Evolutionary conservation across 2,888 invertebrate species (phyloP), one percentile per base, ranked within the genome.

Genomic region (Aethes cnicana): DNA sequence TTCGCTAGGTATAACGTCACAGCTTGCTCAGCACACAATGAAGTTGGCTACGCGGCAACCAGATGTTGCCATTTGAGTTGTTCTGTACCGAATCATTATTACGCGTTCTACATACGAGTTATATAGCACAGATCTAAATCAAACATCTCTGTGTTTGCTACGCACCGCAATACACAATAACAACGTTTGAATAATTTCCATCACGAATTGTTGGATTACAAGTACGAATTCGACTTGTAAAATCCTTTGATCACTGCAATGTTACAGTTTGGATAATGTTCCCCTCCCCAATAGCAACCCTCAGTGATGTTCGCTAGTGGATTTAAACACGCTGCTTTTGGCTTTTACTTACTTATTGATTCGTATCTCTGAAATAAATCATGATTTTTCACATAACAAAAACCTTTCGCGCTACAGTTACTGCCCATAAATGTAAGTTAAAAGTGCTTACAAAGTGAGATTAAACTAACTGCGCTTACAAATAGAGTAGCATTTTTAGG

Each of bases 31-130:
- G 20, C 43, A 55, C 37, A 35, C 63, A 61, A 61, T 63, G 58
- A 66, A 69, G 66, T 64, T 69, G 57, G 47, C 39, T 25, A 33
- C 36, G 44, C 55, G 59, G 30, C 48, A 30, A 54, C 58, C 62
- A 68, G 62, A 62, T 64, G 64, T 46, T 55, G 58, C 25, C 49
- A 21, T 35, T 43, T 16, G 49, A 49, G 28, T 43, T 35, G 18
- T 36, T 28, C 28, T 20, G 12, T 33, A 33, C 8, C 9, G 17
- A 14, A 23, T 41, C 35, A 26, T 21, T 16, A 6, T 20, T 16
- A 20, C 42, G 8, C 11, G 12, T 18, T 5, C 18, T 18, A 12
- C 3, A 14, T 11, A 17, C 1, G 8, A 2, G 6, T 6, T 26
- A 32, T 4, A 2, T n/a, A n/a, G n/a, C n/a, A n/a, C n/a, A n/a